Base-by-base conservation (phyloP, 2,113 vertebrate genomes). In the Notarius lentiginosus region DNA sequence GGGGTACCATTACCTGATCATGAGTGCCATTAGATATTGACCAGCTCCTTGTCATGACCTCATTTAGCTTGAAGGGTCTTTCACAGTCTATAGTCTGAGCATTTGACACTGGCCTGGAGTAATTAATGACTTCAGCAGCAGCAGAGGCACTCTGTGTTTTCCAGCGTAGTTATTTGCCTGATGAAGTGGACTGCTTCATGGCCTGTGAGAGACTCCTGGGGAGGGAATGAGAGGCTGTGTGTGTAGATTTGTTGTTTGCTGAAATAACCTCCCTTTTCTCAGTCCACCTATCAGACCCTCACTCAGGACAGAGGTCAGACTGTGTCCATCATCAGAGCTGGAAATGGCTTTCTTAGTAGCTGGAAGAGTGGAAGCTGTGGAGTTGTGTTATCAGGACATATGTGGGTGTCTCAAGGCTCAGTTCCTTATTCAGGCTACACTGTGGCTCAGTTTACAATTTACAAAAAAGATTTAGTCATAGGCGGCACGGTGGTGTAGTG, bases 91-190 rank as follows among this genome's bases (percentile, higher is more conserved):
- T 82, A 86, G 68, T 84, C 79, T 84, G 76, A 86, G 70, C 87
- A 66, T 53, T 53, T 9, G 51, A 80, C 58, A 70, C 83, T 86
- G 85, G 79, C 75, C 34, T 82, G 80, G 87, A 87, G 87, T 91
- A 89, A 91, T 88, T 85, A 88, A 89, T 91, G 87, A 88, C 88
- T 85, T 80, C 83, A 84, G 63, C 88, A 86, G 82, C 30, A 82
- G 85, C 65, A 68, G 60, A 77, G 58, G 66, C 41, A 66, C 11
- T 79, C 86, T 72, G 30, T 83, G 65, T 66, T 88, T 85, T 88
- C 22, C 68, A 84, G 70, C 51, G 70, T 84, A 85, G 88, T 87
- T 89, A 88, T 90, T 82, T 87, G 85, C 72, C 76, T 88, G 88
- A 89, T 79, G 88, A 89, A 90, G 81, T 81, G 72, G 49, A 84